phyloP scores from a whole-genome alignment of 2,888 invertebrate genomes.

The Chloromyia formosa region DNA sequence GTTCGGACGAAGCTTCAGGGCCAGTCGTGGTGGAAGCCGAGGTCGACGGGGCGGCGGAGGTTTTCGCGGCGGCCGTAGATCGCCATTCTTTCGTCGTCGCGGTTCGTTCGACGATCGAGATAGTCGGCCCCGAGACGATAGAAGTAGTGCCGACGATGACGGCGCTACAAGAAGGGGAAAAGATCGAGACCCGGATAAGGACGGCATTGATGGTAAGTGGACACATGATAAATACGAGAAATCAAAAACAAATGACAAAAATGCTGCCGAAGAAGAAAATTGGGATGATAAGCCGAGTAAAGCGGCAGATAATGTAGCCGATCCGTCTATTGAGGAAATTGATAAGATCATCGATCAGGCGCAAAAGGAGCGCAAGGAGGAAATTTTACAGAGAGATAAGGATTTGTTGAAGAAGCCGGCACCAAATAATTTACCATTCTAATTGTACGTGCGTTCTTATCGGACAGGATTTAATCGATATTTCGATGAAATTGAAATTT shows the following conservation, averaged over 20 bases:
- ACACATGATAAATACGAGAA: conserved; percentile 65
- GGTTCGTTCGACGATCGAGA: conserved; percentile 10
- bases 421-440: conserved; percentile 49
- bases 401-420: conserved; percentile 62
- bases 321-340: conserved; percentile 66
- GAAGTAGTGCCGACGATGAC: conserved; percentile 13
- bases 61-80: conserved; percentile 64
- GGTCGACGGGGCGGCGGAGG: conserved; percentile 65
- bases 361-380: conserved; percentile 69
- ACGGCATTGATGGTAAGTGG: conserved; percentile 65
- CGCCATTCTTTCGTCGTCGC: conserved; percentile 54
- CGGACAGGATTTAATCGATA: background rate
- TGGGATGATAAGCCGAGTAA: conserved; percentile 57
- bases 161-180: conserved; percentile 51
- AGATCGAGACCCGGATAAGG: conserved; percentile 54
- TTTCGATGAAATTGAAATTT: background rate
- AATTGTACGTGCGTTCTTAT: background rate
- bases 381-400: conserved; percentile 67
- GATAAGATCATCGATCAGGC: conserved; percentile 68
- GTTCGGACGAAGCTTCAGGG: conserved; percentile 70
- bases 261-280: conserved; percentile 66
- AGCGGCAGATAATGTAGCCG: conserved; percentile 56
- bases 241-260: conserved; percentile 65
- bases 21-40: conserved; percentile 68
- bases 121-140: background rate